Base-by-base conservation (phyloP, 2,113 vertebrate genomes). In the Verasper variegatus region DNA sequence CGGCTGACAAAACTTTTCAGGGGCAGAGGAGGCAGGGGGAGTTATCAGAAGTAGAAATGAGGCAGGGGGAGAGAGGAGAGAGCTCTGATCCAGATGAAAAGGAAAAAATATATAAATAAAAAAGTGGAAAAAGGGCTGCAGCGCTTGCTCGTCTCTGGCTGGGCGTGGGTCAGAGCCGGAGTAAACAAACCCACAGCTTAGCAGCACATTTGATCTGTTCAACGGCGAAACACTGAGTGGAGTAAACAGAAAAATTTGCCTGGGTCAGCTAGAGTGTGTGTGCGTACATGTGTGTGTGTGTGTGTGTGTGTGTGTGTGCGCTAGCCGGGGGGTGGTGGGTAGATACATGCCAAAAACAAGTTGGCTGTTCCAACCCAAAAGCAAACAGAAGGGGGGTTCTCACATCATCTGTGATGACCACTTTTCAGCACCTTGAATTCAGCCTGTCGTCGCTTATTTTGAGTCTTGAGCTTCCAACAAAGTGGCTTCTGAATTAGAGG, bases 151-250 rank as follows among this genome's bases (percentile, higher is more conserved):
- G 71, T 90, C 68, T 55, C 70, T 61, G 71, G 64, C 78, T 87
- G 91, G 91, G 89, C 74, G 91, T 90, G 84, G 91, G 90, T 86
- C 87, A 87, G 77, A 88, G 86, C 83, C 27, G 88, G 68, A 89
- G 92, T 93, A 94, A 95, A 95, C 92, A 94, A 92, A 92, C 88
- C 81, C 83, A 80, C 85, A 88, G 90, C 90, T 93, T 79, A 92
- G 87, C 81, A 80, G 70, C 74, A 56, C 52, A 71, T 94, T 94
- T 94, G 92, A 94, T 94, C 89, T 91, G 76, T 77, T 88, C 88
- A 78, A 89, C 88, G 79, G 81, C 17, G 67, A 88, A 84, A 90
- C 84, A 86, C 88, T 81, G 89, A 90, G 78, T 81, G 80, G 82
- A 88, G 88, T 83, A 88, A 91, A 89, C 89, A 92, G 81, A 86